phyloP scores from a whole-genome alignment of 2,113 vertebrate species.

The Lichenostomus cassidix region DNA sequence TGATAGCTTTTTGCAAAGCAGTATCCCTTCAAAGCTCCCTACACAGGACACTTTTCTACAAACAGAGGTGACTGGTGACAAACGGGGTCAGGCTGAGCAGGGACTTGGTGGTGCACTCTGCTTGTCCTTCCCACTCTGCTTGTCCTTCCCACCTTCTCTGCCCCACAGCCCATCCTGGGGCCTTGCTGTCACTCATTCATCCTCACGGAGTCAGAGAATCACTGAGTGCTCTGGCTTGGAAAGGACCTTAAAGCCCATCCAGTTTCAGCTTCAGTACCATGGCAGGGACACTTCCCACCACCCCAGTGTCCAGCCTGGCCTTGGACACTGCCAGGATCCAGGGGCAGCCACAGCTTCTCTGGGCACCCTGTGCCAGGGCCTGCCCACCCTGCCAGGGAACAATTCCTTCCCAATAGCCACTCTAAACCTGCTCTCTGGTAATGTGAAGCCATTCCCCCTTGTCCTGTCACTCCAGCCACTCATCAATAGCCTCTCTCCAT shows the following conservation, averaged over 20 bases:
- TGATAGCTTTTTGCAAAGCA: neutral
- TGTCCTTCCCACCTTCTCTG: neutral
- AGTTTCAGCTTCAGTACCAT: neutral
- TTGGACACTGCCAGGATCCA: neutral
- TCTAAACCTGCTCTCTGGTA: rapidly evolving
- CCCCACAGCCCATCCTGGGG: neutral
- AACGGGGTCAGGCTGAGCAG: neutral
- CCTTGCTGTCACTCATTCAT: neutral
- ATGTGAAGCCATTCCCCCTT: neutral
- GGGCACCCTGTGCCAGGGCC: neutral
- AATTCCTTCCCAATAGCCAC: neutral
- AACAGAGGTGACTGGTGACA: neutral
- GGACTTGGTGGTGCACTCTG: neutral
- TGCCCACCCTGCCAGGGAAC: rapidly evolving
- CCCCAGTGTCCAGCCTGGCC: neutral
- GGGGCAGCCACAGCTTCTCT: neutral
- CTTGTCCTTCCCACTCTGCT: neutral
- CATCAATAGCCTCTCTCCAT: neutral
- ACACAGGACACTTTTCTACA: neutral
- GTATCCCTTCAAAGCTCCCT: neutral
- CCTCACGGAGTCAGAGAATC: neutral
- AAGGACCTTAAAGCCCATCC: neutral
- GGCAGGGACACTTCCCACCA: neutral
- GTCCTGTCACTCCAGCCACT: neutral
- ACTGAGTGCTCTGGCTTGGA: neutral